A percentile compares a stretch with the other conserved stretches of the same genome.
Evolutionary conservation across 2,888 invertebrate species (phyloP).

Genomic region (Philonicus albiceps): DNA sequence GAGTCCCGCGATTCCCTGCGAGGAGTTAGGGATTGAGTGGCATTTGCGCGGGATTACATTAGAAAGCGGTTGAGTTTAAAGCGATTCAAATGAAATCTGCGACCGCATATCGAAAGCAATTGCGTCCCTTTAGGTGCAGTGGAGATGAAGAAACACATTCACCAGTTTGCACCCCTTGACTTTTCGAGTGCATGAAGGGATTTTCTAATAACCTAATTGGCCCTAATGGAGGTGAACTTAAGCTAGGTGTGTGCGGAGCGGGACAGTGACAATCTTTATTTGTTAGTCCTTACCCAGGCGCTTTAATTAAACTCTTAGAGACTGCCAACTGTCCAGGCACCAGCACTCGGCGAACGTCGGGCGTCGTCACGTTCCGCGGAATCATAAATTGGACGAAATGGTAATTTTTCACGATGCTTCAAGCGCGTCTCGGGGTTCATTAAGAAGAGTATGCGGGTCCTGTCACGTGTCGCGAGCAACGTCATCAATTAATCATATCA

Average conservation of each 20-base stretch:
- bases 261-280: background rate
- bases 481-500: conserved; percentile 49
- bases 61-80: background rate
- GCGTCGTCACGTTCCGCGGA: background rate
- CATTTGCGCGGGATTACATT: conserved; percentile 13
- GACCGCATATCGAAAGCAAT: conserved; percentile 13
- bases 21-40: background rate
- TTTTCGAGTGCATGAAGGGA: background rate
- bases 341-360: background rate
- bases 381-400: conserved; percentile 45
- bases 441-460: conserved; percentile 47
- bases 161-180: background rate
- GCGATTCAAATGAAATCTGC: background rate
- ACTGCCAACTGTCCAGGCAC: background rate
- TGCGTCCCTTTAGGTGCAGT: background rate
- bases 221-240: background rate
- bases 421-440: conserved; percentile 41
- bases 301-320: conserved; percentile 16
- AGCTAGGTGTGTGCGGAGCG: background rate
- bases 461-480: conserved; percentile 47
- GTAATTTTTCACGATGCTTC: conserved; percentile 45
- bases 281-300: background rate
- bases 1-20: background rate
- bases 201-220: conserved; percentile 26
- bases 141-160: background rate